phyloP scores from a whole-genome alignment of 2,888 invertebrate species.

The Podabrus alpinus region DNA sequence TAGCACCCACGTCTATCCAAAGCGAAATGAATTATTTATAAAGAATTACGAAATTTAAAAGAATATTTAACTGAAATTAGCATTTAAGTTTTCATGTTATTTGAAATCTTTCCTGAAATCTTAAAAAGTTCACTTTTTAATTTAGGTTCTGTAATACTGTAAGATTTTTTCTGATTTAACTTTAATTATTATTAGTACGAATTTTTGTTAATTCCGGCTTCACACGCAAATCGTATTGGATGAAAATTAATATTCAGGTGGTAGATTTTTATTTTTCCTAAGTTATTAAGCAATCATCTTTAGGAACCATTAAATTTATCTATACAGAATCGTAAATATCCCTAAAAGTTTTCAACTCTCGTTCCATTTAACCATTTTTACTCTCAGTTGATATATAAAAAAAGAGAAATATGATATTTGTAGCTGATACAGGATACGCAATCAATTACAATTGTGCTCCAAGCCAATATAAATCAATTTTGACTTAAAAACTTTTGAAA shows the following conservation, averaged over 20 bases:
- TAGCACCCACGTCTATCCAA: not conserved
- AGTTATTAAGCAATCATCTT: not conserved
- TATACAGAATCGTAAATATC: not conserved
- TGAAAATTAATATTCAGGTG: not conserved
- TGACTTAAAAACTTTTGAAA: not conserved
- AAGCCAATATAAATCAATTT: not conserved
- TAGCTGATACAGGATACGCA: not conserved
- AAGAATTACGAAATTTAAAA: not conserved
- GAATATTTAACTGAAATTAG: not conserved
- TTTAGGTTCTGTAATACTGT: not conserved
- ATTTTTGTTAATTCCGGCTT: no score
- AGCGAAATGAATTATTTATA: not conserved
- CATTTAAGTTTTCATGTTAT: not conserved
- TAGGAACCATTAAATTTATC: not conserved
- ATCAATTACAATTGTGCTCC: not conserved
- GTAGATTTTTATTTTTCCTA: not conserved
- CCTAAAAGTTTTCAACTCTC: not conserved
- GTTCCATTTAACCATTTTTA: not conserved
- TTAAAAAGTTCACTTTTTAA: not conserved
- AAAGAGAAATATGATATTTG: not conserved
- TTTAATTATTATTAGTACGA: not conserved
- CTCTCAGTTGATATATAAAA: not conserved
- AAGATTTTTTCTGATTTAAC: not conserved
- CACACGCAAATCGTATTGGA: not conserved
- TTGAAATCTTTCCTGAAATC: not conserved